Base-by-base conservation (phyloP, 1,140 invertebrate genomes). In the Philopotamus ludificatus region DNA sequence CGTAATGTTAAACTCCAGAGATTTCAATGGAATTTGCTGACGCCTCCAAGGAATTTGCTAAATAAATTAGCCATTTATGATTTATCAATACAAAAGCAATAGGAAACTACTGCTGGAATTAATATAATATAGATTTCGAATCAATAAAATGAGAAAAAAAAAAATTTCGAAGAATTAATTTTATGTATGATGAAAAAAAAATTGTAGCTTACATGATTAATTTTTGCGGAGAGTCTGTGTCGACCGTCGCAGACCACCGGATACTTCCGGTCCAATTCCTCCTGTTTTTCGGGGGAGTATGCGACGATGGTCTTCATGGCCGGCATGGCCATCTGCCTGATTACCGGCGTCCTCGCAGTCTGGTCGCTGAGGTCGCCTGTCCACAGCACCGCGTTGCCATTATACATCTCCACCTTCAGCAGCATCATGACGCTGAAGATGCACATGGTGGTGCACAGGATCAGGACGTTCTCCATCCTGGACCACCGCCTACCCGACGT, bases 391-490 rank as follows among this genome's bases (percentile, higher is more conserved):
- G 53, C 45, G 15, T 47, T 53, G 8, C 67, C 67, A 20, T 51
- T 55, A 44, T 54, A 60, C 8, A 70, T 60, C 21, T 70, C 68
- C 2, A 67, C 41, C 21, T 65, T 70, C 3, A 70, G 57, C 15
- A 70, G 65, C 68, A 70, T 66, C 68, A 67, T 70, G 23, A 70
- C 47, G 58, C 68, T 70, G 50, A 70, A 67, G n/a, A 67, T 26
- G 58, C 65, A 64, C 65, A 70, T 67, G 41, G 62, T 63, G 10
- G 55, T 65, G 51, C 47, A 64, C 0, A 70, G 25, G 21, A 70
- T 64, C 25, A 70, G 61, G 9, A 66, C 45, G 41, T 54, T 66
- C 58, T 70, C 68, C 55, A 70, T 53, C 16, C 61, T 54, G 15
- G 62, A 21, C 12, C 65, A 70, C 41, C 65, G 39, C 55, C 65